Conservation (phyloP, 2,113 vertebrate species). For the Albula goreensis region DNA sequence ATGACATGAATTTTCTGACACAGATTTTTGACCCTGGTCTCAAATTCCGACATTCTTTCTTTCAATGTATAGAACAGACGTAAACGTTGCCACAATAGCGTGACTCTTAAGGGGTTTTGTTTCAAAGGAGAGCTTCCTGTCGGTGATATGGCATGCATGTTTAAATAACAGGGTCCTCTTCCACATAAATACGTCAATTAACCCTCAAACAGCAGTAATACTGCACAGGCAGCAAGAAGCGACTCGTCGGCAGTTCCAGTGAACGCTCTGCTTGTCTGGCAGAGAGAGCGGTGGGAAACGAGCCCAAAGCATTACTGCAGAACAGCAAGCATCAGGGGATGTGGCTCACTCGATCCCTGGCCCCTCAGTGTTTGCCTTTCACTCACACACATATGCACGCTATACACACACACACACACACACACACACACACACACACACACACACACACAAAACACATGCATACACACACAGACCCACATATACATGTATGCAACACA, state of each 20-base stretch:
- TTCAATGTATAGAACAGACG: background rate
- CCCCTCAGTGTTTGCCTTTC: too few species aligned
- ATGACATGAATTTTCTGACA: background rate
- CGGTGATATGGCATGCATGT: background rate
- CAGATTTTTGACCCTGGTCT: background rate
- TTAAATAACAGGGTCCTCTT: background rate
- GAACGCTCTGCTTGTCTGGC: background rate
- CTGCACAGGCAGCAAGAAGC: background rate
- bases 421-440: too few species aligned
- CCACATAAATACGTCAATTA: background rate
- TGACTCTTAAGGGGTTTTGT: background rate
- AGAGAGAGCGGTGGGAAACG: too few species aligned
- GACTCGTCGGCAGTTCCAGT: background rate
- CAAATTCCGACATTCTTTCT: background rate
- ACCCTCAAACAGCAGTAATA: background rate
- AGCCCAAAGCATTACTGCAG: too few species aligned
- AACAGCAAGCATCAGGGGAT: too few species aligned
- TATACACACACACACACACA: too few species aligned
- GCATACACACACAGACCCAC: too few species aligned
- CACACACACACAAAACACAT: too few species aligned
- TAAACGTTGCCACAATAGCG: background rate
- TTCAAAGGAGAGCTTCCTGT: background rate
- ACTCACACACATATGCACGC: too few species aligned
- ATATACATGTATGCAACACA: too few species aligned
- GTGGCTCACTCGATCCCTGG: too few species aligned